Percentiles rank a stretch among this genome's conserved stretches.
These are phyloP conservation scores for Cerceris ruficornis DNA, from an alignment of 2,888 invertebrate genomes.

Conservation along the genomic window DNA sequence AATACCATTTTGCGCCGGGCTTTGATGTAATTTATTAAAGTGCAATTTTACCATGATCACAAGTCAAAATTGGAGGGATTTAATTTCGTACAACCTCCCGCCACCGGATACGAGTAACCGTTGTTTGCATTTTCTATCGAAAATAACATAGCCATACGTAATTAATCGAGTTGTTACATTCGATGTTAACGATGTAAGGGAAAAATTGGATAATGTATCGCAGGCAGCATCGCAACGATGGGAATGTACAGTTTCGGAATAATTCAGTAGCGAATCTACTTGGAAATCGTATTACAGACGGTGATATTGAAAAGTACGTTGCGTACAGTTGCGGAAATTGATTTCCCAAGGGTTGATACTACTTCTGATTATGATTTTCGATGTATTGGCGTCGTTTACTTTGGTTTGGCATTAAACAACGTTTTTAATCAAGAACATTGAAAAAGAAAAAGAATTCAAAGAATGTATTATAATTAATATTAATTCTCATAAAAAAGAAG, in stretches of 20 bases:
- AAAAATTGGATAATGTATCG: no score
- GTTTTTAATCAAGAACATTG: no score
- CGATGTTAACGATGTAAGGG: no score
- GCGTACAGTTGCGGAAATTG: not conserved
- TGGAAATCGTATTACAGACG: conserved; percentile 21
- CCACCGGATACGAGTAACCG: not conserved
- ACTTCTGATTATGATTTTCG: no score
- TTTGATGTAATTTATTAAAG: not conserved
- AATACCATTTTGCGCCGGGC: not conserved
- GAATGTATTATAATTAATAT: no score
- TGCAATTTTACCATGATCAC: not conserved
- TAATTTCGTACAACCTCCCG: not conserved
- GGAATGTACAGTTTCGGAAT: conserved; percentile 1
- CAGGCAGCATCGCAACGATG: no score
- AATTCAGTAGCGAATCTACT: conserved; percentile 1
- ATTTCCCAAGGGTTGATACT: no score
- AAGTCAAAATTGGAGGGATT: not conserved
- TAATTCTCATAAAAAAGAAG: no score
- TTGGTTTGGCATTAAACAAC: no score
- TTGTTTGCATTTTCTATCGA: not conserved
- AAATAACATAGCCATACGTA: not conserved
- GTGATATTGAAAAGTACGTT: conserved; percentile 1
- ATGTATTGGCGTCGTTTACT: no score
- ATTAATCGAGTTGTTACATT: not conserved
- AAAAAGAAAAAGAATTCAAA: no score